phyloP scores from a whole-genome alignment of 2,797 vertebrate genomes.

The Microcaecilia unicolor region DNA sequence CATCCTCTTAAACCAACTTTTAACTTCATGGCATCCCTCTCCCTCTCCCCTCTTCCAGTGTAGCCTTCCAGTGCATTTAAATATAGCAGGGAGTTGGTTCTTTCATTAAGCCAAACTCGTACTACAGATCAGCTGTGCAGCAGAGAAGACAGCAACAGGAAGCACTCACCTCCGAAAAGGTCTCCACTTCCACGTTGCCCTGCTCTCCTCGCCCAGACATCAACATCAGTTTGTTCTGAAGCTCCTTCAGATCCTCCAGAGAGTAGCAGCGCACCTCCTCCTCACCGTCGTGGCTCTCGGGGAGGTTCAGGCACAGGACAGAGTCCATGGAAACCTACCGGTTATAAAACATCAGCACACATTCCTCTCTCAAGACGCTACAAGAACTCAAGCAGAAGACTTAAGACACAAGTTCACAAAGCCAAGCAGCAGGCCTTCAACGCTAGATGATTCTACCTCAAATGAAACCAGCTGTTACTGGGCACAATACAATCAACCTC shows the following conservation, averaged over 20 bases:
- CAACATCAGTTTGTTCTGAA: conserved; percentile 95
- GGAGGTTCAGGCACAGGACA: conserved; percentile 63
- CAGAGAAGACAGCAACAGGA: too few relatives aligned
- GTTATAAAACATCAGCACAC: fast-evolving
- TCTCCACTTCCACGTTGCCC: conserved; percentile 72
- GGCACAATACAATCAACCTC: too few relatives aligned
- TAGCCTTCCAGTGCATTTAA: too few relatives aligned
- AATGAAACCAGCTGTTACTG: neutral
- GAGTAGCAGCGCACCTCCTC: conserved; percentile 53
- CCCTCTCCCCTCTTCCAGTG: too few relatives aligned
- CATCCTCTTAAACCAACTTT: too few relatives aligned
- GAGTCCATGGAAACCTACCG: conserved; percentile 69
- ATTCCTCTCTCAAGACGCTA: too few relatives aligned
- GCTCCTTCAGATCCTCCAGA: conserved; percentile 77
- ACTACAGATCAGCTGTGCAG: too few relatives aligned
- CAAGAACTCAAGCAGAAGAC: too few relatives aligned
- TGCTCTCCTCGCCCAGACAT: conserved; percentile 91
- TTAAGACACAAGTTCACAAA: neutral
- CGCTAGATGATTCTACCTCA: too few relatives aligned
- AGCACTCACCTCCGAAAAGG: conserved; percentile 76
- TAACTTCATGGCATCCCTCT: too few relatives aligned
- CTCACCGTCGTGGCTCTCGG: conserved; percentile 41
- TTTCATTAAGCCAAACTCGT: too few relatives aligned
- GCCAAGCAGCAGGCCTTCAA: too few relatives aligned
- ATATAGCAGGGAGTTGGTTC: neutral